These are phyloP conservation scores for Poecilia velifera DNA, from an alignment of 2,797 vertebrate genomes.

Conservation along the genomic window DNA sequence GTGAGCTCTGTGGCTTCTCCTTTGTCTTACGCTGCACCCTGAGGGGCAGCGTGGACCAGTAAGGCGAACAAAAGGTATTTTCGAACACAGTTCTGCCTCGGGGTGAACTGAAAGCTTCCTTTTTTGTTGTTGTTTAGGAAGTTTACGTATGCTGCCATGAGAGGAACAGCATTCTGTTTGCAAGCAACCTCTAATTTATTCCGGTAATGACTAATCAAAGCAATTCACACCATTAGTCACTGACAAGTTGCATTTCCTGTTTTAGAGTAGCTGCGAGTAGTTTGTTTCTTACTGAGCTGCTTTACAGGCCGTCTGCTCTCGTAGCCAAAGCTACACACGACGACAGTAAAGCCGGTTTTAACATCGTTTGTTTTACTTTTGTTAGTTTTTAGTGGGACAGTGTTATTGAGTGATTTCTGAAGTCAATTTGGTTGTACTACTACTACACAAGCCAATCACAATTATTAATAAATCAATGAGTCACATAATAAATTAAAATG, in stretches of 20 bases:
- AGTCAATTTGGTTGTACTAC: background rate
- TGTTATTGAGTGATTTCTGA: background rate
- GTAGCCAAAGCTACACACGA: background rate
- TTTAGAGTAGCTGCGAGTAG: conserved; percentile 15
- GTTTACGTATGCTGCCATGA: conserved; percentile 46
- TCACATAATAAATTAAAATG: background rate
- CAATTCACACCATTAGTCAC: conserved; percentile 40
- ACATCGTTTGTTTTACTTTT: background rate
- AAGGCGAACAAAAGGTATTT: conserved; percentile 66
- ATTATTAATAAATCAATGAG: too few relatives aligned
- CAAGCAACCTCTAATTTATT: conserved; percentile 60
- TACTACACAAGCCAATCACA: too few relatives aligned
- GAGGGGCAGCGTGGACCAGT: conserved; percentile 44
- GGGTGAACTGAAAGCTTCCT: conserved; percentile 59
- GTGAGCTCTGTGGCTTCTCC: conserved; percentile 55
- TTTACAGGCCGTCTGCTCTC: background rate
- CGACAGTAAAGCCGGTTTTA: background rate
- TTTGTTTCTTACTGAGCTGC: background rate
- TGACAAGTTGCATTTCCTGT: conserved; percentile 44
- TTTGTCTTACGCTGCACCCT: conserved; percentile 52
- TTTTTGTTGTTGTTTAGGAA: conserved; percentile 44
- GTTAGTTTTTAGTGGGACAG: background rate
- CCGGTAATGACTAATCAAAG: conserved; percentile 14
- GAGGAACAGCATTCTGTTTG: conserved; percentile 52
- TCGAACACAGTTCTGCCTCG: conserved; percentile 42